phyloP scores from a whole-genome alignment of 2,888 invertebrate species.

The Endotricha flammealis region DNA sequence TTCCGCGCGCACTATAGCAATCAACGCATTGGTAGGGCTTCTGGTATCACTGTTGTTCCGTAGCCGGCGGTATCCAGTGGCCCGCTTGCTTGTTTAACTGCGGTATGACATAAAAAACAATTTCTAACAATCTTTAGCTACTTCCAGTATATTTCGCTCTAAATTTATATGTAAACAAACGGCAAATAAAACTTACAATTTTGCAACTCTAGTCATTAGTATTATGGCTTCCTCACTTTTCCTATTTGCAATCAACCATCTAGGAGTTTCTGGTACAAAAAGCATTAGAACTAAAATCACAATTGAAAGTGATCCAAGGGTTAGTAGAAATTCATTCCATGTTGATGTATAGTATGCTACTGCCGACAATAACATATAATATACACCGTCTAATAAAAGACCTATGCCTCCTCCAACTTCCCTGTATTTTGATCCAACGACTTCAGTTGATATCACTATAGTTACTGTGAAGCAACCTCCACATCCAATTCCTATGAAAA shows the following conservation, averaged over 20 bases:
- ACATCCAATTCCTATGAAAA: constrained; percentile 82
- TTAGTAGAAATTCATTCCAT: constrained; percentile 38
- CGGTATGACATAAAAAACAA: too few species aligned
- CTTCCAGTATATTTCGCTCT: too few species aligned
- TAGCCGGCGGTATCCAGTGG: too few species aligned
- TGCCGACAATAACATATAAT: constrained; percentile 29
- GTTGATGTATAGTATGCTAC: constrained; percentile 39
- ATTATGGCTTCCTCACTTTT: constrained; percentile 32
- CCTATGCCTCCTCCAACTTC: constrained; percentile 39
- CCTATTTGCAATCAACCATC: constrained; percentile 47
- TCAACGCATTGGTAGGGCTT: too few species aligned
- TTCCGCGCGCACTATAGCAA: too few species aligned
- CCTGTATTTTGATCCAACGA: constrained; percentile 69
- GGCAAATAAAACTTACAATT: constrained; percentile 40
- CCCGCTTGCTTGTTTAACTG: too few species aligned
- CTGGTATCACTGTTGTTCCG: too few species aligned
- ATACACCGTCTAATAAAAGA: constrained; percentile 34
- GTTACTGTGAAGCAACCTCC: constrained; percentile 84
- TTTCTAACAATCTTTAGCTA: too few species aligned
- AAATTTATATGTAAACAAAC: too few species aligned
- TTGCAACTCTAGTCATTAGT: constrained; percentile 40
- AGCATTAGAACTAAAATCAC: constrained; percentile 30
- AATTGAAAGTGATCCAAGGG: constrained; percentile 27
- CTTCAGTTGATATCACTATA: constrained; percentile 73
- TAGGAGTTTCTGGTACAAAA: constrained; percentile 48